These are phyloP conservation scores for Pseudolaguvia tuberculata DNA, from an alignment of 2,113 vertebrate genomes.

Conservation along the genomic window DNA sequence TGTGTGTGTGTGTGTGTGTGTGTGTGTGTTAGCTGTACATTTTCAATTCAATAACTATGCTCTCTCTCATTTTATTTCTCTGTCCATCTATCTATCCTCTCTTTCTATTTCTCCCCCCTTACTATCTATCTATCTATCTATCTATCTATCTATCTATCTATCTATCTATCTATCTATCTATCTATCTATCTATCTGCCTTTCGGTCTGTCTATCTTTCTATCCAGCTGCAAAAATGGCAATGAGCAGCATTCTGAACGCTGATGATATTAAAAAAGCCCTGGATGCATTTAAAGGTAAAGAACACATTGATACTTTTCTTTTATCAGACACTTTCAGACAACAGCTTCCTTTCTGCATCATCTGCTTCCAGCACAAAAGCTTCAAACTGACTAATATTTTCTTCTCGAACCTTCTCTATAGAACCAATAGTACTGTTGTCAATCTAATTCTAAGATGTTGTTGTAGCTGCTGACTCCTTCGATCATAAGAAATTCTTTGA, in stretches of 20 bases:
- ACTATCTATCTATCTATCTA: conserved; percentile 2
- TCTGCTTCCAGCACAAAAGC: too few species aligned
- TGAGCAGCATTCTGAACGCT: conserved; percentile 73
- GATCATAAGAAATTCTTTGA: conserved; percentile 78
- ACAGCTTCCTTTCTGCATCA: too few species aligned
- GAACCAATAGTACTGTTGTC: neutral
- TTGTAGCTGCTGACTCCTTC: conserved; percentile 72
- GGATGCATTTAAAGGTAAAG: conserved; percentile 71
- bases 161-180: neutral
- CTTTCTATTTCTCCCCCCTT: neutral
- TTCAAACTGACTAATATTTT: neutral
- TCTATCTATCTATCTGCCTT: neutral
- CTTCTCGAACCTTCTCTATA: neutral
- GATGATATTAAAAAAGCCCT: conserved; percentile 78
- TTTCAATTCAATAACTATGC: too few species aligned
- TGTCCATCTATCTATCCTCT: neutral
- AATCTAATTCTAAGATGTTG: conserved; percentile 43
- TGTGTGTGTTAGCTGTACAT: neutral
- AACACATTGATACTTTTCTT: neutral
- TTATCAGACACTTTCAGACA: neutral
- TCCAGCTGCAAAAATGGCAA: conserved; percentile 64
- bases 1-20: neutral
- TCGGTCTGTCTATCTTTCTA: conserved; percentile 6
- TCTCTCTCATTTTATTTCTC: neutral
- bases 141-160: conserved; percentile 12